Percentiles rank a stretch among this genome's conserved stretches.
Evolutionary conservation across 1,140 invertebrate species (phyloP).

Genomic region (Episyrphus balteatus): DNA sequence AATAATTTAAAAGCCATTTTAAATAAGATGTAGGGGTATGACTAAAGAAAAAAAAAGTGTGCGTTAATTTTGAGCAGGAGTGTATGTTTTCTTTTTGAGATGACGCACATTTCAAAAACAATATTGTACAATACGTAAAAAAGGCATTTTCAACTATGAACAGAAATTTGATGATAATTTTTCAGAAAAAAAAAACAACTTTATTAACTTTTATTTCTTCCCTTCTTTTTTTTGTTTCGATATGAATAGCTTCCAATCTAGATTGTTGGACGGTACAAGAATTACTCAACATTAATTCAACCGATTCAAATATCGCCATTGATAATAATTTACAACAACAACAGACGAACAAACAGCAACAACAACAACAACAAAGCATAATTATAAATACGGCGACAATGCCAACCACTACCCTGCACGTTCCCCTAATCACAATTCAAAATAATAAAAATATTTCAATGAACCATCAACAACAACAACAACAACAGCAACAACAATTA

Average conservation of each 20-base stretch:
- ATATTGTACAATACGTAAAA: no score
- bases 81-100: no score
- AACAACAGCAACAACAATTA: conserved; percentile 6
- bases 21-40: no score
- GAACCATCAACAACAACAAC: conserved; percentile 17
- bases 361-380: conserved; percentile 20
- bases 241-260: conserved; percentile 22
- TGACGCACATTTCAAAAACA: no score
- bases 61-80: no score
- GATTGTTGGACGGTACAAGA: conserved; percentile 27
- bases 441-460: conserved; percentile 19
- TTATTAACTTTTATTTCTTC: neutral
- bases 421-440: conserved; percentile 35
- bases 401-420: conserved; percentile 3
- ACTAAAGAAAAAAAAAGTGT: no score
- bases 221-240: conserved; percentile 1
- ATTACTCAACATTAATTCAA: conserved; percentile 30
- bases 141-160: no score
- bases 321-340: neutral
- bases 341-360: conserved; percentile 15
- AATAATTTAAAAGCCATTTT: no score
- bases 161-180: no score
- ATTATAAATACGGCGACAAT: conserved; percentile 19
- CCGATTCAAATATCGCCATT: conserved; percentile 6
- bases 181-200: no score